A percentile compares a stretch with the other conserved stretches of the same genome.
Evolutionary conservation across 2,797 vertebrate genomes (phyloP).

Genomic region (Fratercula arctica): DNA sequence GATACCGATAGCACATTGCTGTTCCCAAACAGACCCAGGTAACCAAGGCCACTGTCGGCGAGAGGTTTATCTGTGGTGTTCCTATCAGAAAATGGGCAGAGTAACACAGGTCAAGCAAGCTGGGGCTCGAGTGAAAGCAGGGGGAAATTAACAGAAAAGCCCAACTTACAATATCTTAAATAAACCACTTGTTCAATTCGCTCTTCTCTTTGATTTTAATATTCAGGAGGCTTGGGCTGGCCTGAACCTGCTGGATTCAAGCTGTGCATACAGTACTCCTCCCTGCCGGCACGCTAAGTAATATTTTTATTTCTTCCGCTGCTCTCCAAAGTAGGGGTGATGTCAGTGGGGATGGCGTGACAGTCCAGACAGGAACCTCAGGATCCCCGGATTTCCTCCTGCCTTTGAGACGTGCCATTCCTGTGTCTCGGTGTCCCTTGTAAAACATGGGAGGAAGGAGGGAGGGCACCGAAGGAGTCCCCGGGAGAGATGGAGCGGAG

Average conservation of each 20-base stretch:
- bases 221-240: background rate
- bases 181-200: background rate
- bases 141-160: background rate
- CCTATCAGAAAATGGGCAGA: background rate
- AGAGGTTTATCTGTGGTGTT: background rate
- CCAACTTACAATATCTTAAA: background rate
- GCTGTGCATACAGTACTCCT: background rate
- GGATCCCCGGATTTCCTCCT: background rate
- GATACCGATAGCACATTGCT: background rate
- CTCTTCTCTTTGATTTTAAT: background rate
- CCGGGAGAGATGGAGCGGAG: accelerated
- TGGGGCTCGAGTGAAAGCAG: background rate
- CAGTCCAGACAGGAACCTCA: background rate
- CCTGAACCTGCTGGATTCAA: background rate
- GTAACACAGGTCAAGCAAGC: background rate
- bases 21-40: background rate
- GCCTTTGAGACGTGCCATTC: background rate
- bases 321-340: background rate
- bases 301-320: background rate
- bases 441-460: background rate
- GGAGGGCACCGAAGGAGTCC: accelerated
- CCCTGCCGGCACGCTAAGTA: background rate
- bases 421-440: background rate
- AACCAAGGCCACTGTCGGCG: background rate
- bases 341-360: background rate